Evolutionary conservation across 2,888 invertebrate genomes (phyloP).

Genomic region (Scelioninae gen. 1): DNA sequence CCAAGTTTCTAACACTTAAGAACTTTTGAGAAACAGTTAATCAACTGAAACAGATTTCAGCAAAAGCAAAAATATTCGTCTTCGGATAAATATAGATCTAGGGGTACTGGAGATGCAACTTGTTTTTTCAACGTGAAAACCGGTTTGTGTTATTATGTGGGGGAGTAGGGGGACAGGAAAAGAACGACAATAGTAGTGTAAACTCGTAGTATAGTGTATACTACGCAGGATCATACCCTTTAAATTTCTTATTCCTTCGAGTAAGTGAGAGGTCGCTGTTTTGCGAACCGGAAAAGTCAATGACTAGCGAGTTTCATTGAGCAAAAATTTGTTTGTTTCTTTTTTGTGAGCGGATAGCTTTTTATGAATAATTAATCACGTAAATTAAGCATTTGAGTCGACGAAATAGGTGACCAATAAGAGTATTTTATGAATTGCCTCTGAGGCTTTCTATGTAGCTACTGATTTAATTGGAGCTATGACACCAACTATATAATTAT

Average conservation of each 20-base stretch:
- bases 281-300: constrained; percentile 42
- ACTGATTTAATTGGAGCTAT: too few species aligned
- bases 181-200: not conserved
- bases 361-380: too few species aligned
- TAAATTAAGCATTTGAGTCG: not conserved
- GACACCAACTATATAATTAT: too few species aligned
- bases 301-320: constrained; percentile 34
- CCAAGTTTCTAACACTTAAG: not conserved
- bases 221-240: constrained; percentile 52
- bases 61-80: constrained; percentile 7
- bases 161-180: not conserved
- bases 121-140: constrained; percentile 29
- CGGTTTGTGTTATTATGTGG: constrained; percentile 23
- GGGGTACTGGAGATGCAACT: constrained; percentile 11
- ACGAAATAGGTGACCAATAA: constrained; percentile 32
- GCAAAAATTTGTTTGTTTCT: not conserved
- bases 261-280: constrained; percentile 20
- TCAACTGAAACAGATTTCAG: not conserved
- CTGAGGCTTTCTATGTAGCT: too few species aligned
- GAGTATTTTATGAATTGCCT: too few species aligned
- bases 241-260: constrained; percentile 38
- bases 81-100: constrained; percentile 21
- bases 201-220: constrained; percentile 31
- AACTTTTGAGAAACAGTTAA: too few species aligned
- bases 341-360: too few species aligned